Evolutionary conservation across 2,888 invertebrate species (phyloP), one percentile per base, ranked within the genome.

Genomic region (Xanthia togata): DNA sequence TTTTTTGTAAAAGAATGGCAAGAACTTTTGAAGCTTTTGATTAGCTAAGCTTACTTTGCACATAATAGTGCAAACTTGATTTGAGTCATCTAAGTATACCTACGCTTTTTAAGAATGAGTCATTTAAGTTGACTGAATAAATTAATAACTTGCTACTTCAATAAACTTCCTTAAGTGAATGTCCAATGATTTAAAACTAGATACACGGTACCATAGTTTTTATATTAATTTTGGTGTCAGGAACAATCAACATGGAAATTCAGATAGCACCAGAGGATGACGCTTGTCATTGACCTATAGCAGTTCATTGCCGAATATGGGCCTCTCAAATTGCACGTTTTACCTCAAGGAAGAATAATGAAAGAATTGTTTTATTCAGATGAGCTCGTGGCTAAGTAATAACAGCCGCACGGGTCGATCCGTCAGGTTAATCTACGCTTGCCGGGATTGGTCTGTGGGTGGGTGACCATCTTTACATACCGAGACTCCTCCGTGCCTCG

Each of bases 1-100:
- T 60, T 60, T 26, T 69, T 76, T 60, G 35, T 78, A 8, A n/a
- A 26, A 59, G 12, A 31, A 23, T 23, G 53, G 38, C 47, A 20
- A 47, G 72, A n/a, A 44, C 20, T 57, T 26, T 65, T 23, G 5
- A 35, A 47, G n/a, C 5, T 50, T 60, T 60, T 38, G 44, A 12
- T 17, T n/a, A 38, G 20, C 11, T 20, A 53, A 71, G 55, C n/a
- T 73, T 55, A 3, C 44, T 35, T 20, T 20, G 14, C 9, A 35
- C 0, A 31, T 23, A 20, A 23, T 23, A n/a, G n/a, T n/a, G n/a
- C n/a, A n/a, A n/a, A 35, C 60, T 11, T 23, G 23, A 62, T 12
- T 35, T 35, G 35, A 68, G 35, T 20, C 35, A n/a, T 9, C 20
- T 4, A 20, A n/a, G n/a, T n/a, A n/a, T n/a, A n/a, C n/a, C n/a